Base-by-base conservation (phyloP, 2,888 invertebrate species). In the Seira sanloemensis region DNA sequence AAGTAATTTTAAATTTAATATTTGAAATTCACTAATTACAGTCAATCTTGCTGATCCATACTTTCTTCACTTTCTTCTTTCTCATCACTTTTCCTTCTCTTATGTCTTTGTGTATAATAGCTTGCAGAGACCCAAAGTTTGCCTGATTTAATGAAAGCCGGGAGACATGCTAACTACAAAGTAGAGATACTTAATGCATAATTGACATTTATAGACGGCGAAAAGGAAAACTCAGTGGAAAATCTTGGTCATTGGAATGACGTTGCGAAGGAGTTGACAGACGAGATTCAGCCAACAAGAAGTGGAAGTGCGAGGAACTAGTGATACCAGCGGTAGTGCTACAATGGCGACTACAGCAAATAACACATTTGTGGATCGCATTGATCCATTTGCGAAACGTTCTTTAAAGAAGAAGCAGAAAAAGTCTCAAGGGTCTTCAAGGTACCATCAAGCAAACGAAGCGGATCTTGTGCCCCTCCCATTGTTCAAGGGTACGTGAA, bases 301-400 rank as follows among this genome's bases (percentile, higher is more conserved):
- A 84, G 84, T 73, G 84, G 85, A n/a, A 72, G 71, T 66, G 37
- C 78, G 86, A 24, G 85, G 75, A 69, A 79, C 46, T 23, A 80
- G 85, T 76, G 81, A 80, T 71, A 78, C 58, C 12, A 76, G 71
- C 46, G 26, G 80, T 73, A 80, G 77, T 77, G 50, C 69, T 73
- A 85, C 86, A 69, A 89, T 89, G 89, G 89, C 89, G 84, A 85
- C 91, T 82, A 89, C 90, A 69, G 90, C 90, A 23, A 88, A 78
- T 62, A 86, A 85, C 93, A 95, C 96, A 92, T 97, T 98, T 94
- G 98, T 98, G 93, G 98, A 99, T 94, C 96, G 98, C 93, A 98
- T 99, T 94, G 99, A 99, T 94, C 99, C 99, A 91, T 99, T 99
- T 93, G 97, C 97, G 90, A 99, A 98, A 94, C 95, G 98, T 92